Conservation (phyloP, 2,888 invertebrate genomes). For the Ectemnius lituratus region DNA sequence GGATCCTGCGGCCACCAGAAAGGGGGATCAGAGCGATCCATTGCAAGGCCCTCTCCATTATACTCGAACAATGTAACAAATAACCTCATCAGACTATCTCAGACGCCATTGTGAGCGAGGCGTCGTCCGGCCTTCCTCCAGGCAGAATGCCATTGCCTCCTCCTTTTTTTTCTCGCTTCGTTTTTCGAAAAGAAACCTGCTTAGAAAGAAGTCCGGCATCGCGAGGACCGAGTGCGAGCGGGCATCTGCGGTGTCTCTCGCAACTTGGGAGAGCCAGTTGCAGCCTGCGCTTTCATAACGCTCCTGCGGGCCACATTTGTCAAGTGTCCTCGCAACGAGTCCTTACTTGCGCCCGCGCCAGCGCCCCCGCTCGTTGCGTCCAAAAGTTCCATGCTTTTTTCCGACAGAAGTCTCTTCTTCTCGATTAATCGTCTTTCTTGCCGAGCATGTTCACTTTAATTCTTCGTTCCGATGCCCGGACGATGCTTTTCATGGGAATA, state of each 20-base stretch:
- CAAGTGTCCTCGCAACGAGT: constrained; percentile 36
- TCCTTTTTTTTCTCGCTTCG: constrained; percentile 26
- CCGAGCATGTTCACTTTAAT: too few species aligned
- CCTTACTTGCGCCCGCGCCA: not conserved
- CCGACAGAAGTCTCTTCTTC: too few species aligned
- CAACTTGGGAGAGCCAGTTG: constrained; percentile 1
- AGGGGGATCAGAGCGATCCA: constrained; percentile 58
- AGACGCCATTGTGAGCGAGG: constrained; percentile 62
- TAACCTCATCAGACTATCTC: constrained; percentile 70
- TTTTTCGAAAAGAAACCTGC: constrained; percentile 39
- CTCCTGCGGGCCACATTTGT: constrained; percentile 27
- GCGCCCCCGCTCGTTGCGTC: too few species aligned
- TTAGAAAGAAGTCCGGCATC: constrained; percentile 24
- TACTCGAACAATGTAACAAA: constrained; percentile 70
- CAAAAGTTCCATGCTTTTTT: constrained; percentile 7
- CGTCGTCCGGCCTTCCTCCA: constrained; percentile 55
- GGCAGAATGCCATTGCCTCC: constrained; percentile 49
- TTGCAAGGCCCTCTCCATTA: constrained; percentile 64
- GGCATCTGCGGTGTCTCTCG: constrained; percentile 20
- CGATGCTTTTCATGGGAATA: too few species aligned
- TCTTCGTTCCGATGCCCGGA: too few species aligned
- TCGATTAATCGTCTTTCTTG: too few species aligned
- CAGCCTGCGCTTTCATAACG: constrained; percentile 40
- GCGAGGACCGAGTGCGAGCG: constrained; percentile 8
- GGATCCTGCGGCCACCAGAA: constrained; percentile 50